Evolutionary conservation across 2,888 invertebrate species (phyloP), one percentile per base, ranked within the genome.

Genomic region (Osmoderma eremita): DNA sequence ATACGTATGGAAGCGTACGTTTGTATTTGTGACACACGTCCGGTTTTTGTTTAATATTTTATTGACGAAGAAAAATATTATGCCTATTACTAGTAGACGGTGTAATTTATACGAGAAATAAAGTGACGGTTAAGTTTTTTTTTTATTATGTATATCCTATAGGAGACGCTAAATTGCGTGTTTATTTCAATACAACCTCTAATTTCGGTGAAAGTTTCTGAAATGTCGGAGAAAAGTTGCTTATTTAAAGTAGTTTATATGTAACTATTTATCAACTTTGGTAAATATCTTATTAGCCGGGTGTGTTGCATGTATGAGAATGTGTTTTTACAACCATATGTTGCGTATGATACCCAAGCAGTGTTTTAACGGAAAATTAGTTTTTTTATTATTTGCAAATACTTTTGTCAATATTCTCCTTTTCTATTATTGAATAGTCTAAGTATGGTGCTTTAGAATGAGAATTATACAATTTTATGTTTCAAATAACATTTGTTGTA

Each of bases 141-240:
- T 61, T 61, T 61, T 30, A 24, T 15, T 30, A 24, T 15, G n/a
- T 30, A 4, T 24, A 13, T 15, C 45, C 10, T 48, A 24, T 48
- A 61, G n/a, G 10, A 53, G 53, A 53, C 38, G 36, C 17, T 17
- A 61, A 61, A 61, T 61, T 45, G 58, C 58, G 58, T 61, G 58
- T 61, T 42, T 45, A 61, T 61, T 61, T 45, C 45, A 61, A 61
- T 61, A 61, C 36, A 61, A 61, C 58, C 58, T 45, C 58, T 61
- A 61, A 61, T 61, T 61, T 61, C 17, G 45, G 58, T 61, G 58
- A 61, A 61, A 61, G 58, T 61, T 56, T 61, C 22, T 61, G 45
- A 56, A 56, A 20, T 42, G 41, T 18, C 10, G 30, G 42, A 61
- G 58, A 61, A 61, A 61, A 61, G 45, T 61, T 61, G 24, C 45